Percentiles rank a stretch among this genome's conserved stretches.
Conservation (phyloP, 2,113 vertebrate genomes). For the Daphoenositta chrysoptera region DNA sequence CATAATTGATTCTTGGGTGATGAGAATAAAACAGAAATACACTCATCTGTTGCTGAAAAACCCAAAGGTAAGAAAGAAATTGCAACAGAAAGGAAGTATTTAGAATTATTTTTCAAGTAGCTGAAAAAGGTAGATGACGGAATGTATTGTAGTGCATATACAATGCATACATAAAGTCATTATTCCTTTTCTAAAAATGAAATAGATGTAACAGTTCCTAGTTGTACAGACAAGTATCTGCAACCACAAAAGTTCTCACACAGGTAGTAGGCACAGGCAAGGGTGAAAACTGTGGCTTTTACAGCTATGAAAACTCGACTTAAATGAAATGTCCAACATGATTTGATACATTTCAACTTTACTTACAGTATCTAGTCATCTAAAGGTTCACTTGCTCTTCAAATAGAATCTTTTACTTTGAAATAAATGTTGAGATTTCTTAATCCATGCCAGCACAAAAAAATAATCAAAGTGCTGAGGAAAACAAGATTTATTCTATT, state of each 20-base stretch:
- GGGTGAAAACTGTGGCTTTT: not conserved
- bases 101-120: not conserved
- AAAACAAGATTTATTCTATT: not conserved
- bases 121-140: not conserved
- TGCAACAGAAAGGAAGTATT: not conserved
- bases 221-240: not conserved
- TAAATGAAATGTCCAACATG: not conserved
- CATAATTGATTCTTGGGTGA: not conserved
- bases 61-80: not conserved
- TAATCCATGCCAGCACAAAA: not conserved
- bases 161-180: not conserved
- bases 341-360: not conserved
- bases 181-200: not conserved
- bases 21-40: not conserved
- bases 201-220: not conserved
- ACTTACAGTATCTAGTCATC: not conserved
- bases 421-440: not conserved
- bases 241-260: not conserved
- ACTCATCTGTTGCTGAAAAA: not conserved
- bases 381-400: not conserved
- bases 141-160: not conserved
- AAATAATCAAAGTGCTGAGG: not conserved
- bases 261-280: not conserved
- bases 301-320: not conserved
- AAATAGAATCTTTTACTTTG: not conserved